phyloP scores from a whole-genome alignment of 2,888 invertebrate genomes.

The Diadromus collaris region DNA sequence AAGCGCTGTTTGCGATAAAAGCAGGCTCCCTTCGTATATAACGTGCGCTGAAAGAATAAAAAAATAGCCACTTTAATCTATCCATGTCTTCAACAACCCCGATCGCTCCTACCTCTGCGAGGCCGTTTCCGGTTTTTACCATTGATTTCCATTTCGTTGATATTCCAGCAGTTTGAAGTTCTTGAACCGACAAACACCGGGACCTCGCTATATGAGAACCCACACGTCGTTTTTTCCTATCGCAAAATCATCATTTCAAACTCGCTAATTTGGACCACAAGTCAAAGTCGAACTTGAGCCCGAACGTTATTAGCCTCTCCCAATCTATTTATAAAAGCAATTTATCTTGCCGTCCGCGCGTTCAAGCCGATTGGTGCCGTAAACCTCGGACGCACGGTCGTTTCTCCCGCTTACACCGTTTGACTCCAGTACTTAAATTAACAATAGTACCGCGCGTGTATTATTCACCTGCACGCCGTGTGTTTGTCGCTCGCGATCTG shows the following conservation, averaged over 20 bases:
- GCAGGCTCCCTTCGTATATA: too few relatives aligned
- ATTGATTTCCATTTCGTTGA: too few relatives aligned
- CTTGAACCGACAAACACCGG: too few relatives aligned
- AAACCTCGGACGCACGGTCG: not conserved
- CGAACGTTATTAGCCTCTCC: not conserved
- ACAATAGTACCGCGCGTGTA: not conserved
- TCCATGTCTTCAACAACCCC: too few relatives aligned
- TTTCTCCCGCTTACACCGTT: slow-evolving; percentile 4
- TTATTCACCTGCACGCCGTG: slow-evolving; percentile 32
- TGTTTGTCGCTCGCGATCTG: slow-evolving; percentile 24
- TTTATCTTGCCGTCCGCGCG: not conserved
- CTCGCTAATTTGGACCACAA: not conserved
- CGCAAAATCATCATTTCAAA: not conserved
- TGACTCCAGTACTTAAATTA: slow-evolving; percentile 9
- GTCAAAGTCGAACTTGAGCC: not conserved
- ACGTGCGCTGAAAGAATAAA: too few relatives aligned
- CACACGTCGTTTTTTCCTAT: not conserved
- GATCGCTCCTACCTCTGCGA: too few relatives aligned
- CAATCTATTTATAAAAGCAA: not conserved
- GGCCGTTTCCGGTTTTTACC: too few relatives aligned
- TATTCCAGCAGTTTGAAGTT: too few relatives aligned
- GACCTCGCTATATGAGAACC: too few relatives aligned
- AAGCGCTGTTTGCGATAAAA: too few relatives aligned
- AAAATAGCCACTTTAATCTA: too few relatives aligned
- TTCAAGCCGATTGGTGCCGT: slow-evolving; percentile 1